Evolutionary conservation across 2,888 invertebrate genomes (phyloP).

Genomic region (Tipula unca): DNA sequence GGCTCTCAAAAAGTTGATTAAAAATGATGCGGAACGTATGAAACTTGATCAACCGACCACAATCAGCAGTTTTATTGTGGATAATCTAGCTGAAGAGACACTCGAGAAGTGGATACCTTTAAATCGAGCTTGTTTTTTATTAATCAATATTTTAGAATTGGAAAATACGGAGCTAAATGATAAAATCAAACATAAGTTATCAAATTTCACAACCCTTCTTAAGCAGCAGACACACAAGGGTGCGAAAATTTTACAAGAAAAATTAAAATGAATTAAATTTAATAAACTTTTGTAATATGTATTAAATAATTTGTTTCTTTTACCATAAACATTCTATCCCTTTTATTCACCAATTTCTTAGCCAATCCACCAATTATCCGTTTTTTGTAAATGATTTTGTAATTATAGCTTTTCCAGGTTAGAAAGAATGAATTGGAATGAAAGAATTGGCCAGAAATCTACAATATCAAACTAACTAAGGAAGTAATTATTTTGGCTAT

Average conservation of each 20-base stretch:
- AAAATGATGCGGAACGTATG: slow-evolving; percentile 48
- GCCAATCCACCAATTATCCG: too few relatives aligned
- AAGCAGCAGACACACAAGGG: slow-evolving; percentile 51
- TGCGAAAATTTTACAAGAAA: slow-evolving; percentile 48
- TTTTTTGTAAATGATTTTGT: too few relatives aligned
- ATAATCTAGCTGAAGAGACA: slow-evolving; percentile 38
- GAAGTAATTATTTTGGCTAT: too few relatives aligned
- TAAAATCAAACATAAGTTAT: slow-evolving; percentile 36
- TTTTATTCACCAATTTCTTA: too few relatives aligned
- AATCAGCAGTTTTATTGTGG: slow-evolving; percentile 51
- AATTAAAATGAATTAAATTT: background rate
- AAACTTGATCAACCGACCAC: slow-evolving; percentile 41
- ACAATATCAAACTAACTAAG: too few relatives aligned
- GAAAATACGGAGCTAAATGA: slow-evolving; percentile 45
- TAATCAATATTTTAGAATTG: slow-evolving; percentile 58
- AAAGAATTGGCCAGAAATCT: too few relatives aligned
- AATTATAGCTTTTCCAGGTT: too few relatives aligned
- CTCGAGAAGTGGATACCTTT: slow-evolving; percentile 51
- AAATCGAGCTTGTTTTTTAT: slow-evolving; percentile 70
- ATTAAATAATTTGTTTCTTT: background rate
- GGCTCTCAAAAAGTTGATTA: slow-evolving; percentile 65
- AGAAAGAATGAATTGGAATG: too few relatives aligned
- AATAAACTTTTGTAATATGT: background rate
- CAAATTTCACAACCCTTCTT: slow-evolving; percentile 31
- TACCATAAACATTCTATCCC: too few relatives aligned